A percentile compares a stretch with the other conserved stretches of the same genome.
Conservation (phyloP, 2,888 invertebrate species). For the Ametastegia equiseti region DNA sequence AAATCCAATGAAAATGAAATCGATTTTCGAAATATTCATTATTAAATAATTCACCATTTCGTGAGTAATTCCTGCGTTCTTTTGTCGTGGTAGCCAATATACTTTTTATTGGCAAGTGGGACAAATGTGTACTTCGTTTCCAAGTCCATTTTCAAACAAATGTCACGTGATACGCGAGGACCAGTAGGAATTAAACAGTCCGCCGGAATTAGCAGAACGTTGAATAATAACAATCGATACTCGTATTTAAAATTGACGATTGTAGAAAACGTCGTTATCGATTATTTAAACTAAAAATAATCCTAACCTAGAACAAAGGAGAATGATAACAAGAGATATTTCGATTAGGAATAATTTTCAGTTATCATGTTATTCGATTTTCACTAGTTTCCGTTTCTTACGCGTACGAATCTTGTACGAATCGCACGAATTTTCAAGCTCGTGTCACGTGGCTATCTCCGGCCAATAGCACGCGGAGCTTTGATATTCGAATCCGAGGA, state of each 20-base stretch:
- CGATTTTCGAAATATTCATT: neutral
- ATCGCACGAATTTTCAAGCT: neutral
- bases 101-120: conserved; percentile 65
- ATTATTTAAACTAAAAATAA: neutral
- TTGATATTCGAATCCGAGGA: neutral
- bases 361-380: neutral
- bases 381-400: neutral
- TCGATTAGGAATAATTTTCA: neutral
- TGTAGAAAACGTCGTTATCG: too few species aligned
- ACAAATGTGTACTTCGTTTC: conserved; percentile 72
- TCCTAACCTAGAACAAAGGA: neutral
- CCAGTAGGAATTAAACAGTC: neutral
- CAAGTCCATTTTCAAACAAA: conserved; percentile 67
- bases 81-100: conserved; percentile 63
- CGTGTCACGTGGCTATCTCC: neutral
- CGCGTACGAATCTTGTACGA: neutral
- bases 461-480: neutral
- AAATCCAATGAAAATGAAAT: conserved; percentile 45
- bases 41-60: conserved; percentile 70
- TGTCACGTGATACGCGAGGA: neutral
- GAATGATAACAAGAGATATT: neutral
- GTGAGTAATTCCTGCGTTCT: conserved; percentile 64
- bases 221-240: neutral
- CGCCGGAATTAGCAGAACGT: neutral
- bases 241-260: too few species aligned